These are phyloP conservation scores for Cryptocephalus primarius DNA, from an alignment of 2,888 invertebrate species.

Conservation along the genomic window DNA sequence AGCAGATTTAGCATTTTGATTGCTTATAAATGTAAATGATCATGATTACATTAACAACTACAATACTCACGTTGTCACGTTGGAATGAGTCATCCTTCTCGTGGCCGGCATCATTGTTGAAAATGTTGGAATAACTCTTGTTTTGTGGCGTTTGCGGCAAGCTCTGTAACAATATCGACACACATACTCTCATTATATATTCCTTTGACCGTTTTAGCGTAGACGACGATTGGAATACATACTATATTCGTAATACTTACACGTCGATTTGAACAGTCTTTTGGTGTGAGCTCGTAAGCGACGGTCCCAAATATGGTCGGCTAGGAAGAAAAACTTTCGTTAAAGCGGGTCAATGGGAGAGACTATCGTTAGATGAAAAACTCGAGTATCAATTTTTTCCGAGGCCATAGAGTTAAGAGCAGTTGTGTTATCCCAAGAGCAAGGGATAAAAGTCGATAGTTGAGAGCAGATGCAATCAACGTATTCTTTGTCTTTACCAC, in stretches of 20 bases:
- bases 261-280: slow-evolving; percentile 49
- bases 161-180: slow-evolving; percentile 41
- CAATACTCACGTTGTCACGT: slow-evolving; percentile 35
- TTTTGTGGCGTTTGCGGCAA: slow-evolving; percentile 47
- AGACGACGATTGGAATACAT: too few species aligned
- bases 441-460: too few species aligned
- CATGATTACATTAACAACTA: too few species aligned
- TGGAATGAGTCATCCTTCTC: slow-evolving; percentile 30
- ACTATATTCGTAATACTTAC: slow-evolving; percentile 38
- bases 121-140: slow-evolving; percentile 32
- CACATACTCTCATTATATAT: background rate
- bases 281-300: slow-evolving; percentile 49
- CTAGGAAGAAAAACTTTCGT: slow-evolving; percentile 36
- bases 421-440: too few species aligned
- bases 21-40: too few species aligned
- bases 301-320: slow-evolving; percentile 54
- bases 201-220: too few species aligned
- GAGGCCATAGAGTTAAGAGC: too few species aligned
- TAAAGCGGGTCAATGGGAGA: background rate
- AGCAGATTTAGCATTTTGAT: too few species aligned
- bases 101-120: slow-evolving; percentile 32
- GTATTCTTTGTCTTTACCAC: too few species aligned
- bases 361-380: too few species aligned
- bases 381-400: too few species aligned
- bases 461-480: too few species aligned